These are phyloP conservation scores for Melinaea menophilus DNA, from an alignment of 2,888 invertebrate species.

Conservation along the genomic window DNA sequence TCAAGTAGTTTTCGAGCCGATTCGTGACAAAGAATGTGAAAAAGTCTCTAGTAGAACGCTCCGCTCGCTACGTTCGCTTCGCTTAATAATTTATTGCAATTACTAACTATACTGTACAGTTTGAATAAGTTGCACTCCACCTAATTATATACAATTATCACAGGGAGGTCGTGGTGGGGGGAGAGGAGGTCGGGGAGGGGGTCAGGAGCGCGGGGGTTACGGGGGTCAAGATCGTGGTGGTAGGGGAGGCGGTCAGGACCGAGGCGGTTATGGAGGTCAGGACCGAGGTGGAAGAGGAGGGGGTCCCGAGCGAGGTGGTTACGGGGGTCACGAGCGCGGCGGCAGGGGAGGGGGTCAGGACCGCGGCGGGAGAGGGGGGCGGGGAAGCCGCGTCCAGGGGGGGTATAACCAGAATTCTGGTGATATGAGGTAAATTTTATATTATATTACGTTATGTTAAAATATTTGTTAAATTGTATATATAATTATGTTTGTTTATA, in stretches of 20 bases:
- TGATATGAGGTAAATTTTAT: conserved; percentile 42
- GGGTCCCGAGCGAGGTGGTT: conserved; percentile 35
- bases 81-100: no score
- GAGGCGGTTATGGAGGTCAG: conserved; percentile 23
- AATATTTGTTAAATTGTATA: not conserved
- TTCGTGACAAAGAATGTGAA: no score
- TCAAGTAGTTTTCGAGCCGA: no score
- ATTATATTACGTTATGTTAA: not conserved
- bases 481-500: not conserved
- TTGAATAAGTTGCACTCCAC: no score
- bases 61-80: no score
- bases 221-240: conserved; percentile 38
- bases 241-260: conserved; percentile 20
- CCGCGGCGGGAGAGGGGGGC: conserved; percentile 36
- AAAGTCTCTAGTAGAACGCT: no score
- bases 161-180: conserved; percentile 49
- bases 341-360: conserved; percentile 43
- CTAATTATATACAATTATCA: no score
- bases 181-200: conserved; percentile 47
- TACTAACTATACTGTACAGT: no score
- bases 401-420: conserved; percentile 52
- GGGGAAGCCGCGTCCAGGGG: conserved; percentile 59
- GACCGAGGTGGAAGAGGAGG: conserved; percentile 41
- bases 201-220: conserved; percentile 29
- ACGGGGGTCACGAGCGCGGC: conserved; percentile 46